A percentile compares a stretch with the other conserved stretches of the same genome.
Evolutionary conservation across 1,140 invertebrate species (phyloP).

Genomic region (Cryptotermes secundus): DNA sequence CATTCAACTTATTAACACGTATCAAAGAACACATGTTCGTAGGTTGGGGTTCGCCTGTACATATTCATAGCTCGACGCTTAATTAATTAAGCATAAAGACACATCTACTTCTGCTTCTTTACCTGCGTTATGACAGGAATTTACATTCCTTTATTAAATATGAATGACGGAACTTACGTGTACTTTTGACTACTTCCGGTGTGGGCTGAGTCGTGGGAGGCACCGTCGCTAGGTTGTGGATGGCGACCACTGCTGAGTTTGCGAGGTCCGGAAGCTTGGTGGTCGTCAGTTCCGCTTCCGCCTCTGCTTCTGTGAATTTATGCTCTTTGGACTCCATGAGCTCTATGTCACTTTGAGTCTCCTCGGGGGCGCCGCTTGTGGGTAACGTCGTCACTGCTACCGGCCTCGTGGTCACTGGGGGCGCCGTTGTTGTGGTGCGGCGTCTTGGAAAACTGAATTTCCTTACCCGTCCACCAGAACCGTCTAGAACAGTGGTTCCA

Average conservation of each 20-base stretch:
- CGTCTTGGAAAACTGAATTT: not conserved
- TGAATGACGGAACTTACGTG: not conserved
- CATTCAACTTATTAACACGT: too few relatives aligned
- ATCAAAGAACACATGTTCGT: too few relatives aligned
- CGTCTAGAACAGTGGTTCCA: too few relatives aligned
- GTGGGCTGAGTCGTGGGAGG: constrained; percentile 21
- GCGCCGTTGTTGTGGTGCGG: not conserved
- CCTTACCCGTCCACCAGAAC: not conserved
- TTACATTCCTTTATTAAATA: too few relatives aligned
- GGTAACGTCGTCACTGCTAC: not conserved
- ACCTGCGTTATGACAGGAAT: too few relatives aligned
- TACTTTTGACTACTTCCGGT: not conserved
- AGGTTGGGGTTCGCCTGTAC: too few relatives aligned
- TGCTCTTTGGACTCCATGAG: not conserved
- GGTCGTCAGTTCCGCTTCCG: not conserved
- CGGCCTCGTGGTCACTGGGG: not conserved
- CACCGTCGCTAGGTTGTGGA: constrained; percentile 41
- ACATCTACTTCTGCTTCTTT: too few relatives aligned
- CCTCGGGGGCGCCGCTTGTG: constrained; percentile 25
- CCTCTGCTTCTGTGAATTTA: not conserved
- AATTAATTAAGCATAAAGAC: too few relatives aligned
- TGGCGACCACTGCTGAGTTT: constrained; percentile 43
- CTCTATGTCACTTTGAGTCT: constrained; percentile 12
- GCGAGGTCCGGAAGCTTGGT: constrained; percentile 39
- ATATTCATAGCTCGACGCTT: too few relatives aligned